Percentiles rank a stretch among this genome's conserved stretches.
Evolutionary conservation across 2,113 vertebrate genomes (phyloP).

Genomic region (Tetrax tetrax): DNA sequence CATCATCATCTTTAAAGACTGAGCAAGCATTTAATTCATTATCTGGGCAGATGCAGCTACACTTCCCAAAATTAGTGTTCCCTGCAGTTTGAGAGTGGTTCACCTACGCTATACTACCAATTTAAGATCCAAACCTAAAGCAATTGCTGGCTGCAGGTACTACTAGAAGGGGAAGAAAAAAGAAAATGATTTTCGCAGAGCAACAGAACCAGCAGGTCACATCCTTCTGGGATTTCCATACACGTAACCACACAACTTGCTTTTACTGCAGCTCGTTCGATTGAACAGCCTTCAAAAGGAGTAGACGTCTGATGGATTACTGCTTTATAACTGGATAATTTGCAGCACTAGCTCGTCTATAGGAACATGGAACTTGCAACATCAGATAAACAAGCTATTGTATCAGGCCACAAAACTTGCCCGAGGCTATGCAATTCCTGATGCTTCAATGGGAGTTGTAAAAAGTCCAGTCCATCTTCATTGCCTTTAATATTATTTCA

Average conservation of each 20-base stretch:
- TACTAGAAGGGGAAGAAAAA: neutral
- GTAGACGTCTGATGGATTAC: conserved; percentile 35
- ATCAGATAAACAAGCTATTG: neutral
- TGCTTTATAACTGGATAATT: conserved; percentile 15
- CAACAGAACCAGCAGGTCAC: neutral
- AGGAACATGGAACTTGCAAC: neutral
- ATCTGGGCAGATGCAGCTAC: neutral
- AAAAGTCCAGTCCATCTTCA: neutral
- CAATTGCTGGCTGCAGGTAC: neutral
- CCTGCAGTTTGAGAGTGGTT: neutral
- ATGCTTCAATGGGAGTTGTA: neutral
- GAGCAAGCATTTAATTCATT: neutral
- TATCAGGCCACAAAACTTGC: conserved; percentile 1
- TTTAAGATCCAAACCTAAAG: neutral
- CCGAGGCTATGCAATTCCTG: conserved; percentile 10
- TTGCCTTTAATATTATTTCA: neutral
- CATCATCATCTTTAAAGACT: neutral
- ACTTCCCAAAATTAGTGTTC: neutral
- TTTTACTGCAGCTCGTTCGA: neutral
- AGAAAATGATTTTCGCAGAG: neutral
- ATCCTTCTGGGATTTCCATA: neutral
- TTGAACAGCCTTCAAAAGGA: conserved; percentile 15
- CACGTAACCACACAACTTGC: neutral
- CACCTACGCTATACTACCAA: neutral
- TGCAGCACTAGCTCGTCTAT: neutral